Conservation (phyloP, 2,797 vertebrate species). For the Otolemur crassicaudatus region DNA sequence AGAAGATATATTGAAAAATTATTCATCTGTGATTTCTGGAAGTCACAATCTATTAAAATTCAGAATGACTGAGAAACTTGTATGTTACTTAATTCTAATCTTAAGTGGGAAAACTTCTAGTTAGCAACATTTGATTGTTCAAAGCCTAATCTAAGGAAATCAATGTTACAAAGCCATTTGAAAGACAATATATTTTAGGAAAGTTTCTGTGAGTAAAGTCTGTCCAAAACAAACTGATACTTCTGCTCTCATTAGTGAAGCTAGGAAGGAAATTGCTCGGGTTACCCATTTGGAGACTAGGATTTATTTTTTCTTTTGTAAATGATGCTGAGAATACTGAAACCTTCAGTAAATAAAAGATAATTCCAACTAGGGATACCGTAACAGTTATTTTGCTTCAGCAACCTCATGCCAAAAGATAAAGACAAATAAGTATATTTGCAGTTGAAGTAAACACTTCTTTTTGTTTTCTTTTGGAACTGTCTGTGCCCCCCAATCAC, state of each 20-base stretch:
- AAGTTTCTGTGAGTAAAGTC: slow-evolving; percentile 54
- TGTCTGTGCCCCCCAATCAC: not conserved
- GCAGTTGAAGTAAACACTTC: slow-evolving; percentile 41
- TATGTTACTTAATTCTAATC: slow-evolving; percentile 5
- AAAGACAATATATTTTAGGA: slow-evolving; percentile 41
- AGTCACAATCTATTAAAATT: slow-evolving; percentile 16
- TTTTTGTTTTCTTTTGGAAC: slow-evolving; percentile 34
- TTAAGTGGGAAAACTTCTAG: slow-evolving; percentile 2
- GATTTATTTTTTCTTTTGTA: not conserved
- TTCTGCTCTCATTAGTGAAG: slow-evolving; percentile 36
- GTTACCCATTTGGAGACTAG: slow-evolving; percentile 42
- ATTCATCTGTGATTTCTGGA: not conserved
- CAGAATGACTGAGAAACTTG: slow-evolving; percentile 13
- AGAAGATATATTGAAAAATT: not conserved
- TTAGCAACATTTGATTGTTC: slow-evolving; percentile 10
- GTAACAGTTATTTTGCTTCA: slow-evolving; percentile 51
- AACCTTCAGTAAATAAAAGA: slow-evolving; percentile 62
- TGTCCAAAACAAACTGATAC: slow-evolving; percentile 68
- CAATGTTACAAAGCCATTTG: slow-evolving; percentile 45
- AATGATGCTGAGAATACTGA: slow-evolving; percentile 43
- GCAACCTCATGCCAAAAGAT: not conserved
- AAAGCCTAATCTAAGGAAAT: slow-evolving; percentile 38
- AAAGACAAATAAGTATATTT: slow-evolving; percentile 49
- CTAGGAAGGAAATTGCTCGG: slow-evolving; percentile 62
- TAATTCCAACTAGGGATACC: slow-evolving; percentile 41